Evolutionary conservation across 92 coral and sea anemone species (phyloP).

Genomic region (Palythoa caribaeorum): DNA sequence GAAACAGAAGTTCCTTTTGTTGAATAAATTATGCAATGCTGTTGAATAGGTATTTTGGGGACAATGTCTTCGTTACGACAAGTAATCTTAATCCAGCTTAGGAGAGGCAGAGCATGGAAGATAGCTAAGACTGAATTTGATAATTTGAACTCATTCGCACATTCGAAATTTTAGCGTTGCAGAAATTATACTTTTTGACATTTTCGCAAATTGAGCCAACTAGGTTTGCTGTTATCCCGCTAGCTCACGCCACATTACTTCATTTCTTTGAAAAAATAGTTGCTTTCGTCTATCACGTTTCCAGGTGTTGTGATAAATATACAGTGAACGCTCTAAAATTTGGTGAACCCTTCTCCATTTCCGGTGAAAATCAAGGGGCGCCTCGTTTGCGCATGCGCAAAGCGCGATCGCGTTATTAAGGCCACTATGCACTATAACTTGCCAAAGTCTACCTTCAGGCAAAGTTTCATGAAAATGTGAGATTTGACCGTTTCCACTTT

Average conservation of each 20-base stretch:
- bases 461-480: constrained; percentile 28
- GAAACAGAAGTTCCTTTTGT: background rate
- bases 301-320: background rate
- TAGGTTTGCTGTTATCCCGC: background rate
- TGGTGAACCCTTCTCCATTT: background rate
- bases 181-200: background rate
- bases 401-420: background rate
- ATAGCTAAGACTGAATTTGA: background rate
- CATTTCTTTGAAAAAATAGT: background rate
- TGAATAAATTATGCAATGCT: background rate
- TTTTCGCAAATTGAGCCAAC: background rate
- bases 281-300: background rate
- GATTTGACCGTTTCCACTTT: constrained; percentile 26
- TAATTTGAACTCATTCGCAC: background rate
- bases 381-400: background rate
- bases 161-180: background rate
- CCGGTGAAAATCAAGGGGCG: background rate
- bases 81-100: background rate
- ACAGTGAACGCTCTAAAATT: background rate
- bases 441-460: constrained; percentile 9
- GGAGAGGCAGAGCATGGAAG: background rate
- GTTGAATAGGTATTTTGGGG: background rate
- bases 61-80: background rate
- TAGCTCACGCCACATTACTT: background rate
- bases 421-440: constrained; percentile 3